phyloP scores from a whole-genome alignment of 2,113 vertebrate genomes.

The Circaetus gallicus region DNA sequence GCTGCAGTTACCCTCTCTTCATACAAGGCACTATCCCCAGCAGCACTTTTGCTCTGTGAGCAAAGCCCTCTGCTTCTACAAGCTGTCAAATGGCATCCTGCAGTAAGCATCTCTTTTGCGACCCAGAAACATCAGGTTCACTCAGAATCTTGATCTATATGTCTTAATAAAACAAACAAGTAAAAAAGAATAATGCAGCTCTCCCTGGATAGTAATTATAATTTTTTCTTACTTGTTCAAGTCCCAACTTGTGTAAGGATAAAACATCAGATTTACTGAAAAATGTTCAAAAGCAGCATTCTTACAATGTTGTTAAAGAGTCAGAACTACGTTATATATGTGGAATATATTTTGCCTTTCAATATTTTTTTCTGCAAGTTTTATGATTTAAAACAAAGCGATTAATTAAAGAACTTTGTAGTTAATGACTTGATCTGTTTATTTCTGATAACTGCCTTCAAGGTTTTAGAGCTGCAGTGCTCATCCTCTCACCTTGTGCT shows the following conservation, averaged over 20 bases:
- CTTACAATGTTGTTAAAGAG: not conserved
- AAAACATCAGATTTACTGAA: not conserved
- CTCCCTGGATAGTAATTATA: not conserved
- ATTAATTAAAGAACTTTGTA: not conserved
- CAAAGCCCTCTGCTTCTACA: not conserved
- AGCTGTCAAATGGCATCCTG: not conserved
- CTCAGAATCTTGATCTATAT: not conserved
- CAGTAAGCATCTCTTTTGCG: not conserved
- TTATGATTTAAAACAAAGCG: not conserved
- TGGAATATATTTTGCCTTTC: not conserved
- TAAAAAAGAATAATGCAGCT: not conserved
- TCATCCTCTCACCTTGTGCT: not conserved
- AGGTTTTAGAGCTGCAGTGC: not conserved
- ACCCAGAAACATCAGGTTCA: not conserved
- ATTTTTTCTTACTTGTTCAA: not conserved
- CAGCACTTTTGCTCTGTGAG: not conserved
- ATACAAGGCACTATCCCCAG: not conserved
- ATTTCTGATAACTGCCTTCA: not conserved
- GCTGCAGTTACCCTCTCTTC: not conserved
- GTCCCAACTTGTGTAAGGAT: not conserved
- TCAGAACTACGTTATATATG: not conserved
- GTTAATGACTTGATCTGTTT: not conserved
- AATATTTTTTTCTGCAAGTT: not conserved
- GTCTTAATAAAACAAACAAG: not conserved
- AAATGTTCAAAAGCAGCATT: not conserved